A percentile compares a stretch with the other conserved stretches of the same genome.
phyloP scores from a whole-genome alignment of 2,113 vertebrate genomes.

The Nestor notabilis region DNA sequence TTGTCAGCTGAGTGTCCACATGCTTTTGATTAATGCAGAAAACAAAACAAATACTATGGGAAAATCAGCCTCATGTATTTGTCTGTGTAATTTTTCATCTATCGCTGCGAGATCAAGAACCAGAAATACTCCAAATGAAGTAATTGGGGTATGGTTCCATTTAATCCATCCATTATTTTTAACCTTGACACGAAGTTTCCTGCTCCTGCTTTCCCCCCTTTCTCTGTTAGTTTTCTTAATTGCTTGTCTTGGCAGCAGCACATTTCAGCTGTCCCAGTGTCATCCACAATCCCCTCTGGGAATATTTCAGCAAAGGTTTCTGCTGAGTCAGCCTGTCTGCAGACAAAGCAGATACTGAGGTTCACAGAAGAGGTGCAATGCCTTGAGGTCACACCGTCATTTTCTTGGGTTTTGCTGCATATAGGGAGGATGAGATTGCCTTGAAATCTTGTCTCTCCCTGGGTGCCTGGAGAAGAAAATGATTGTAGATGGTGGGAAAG shows the following conservation, averaged over 20 bases:
- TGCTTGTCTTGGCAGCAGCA: constrained; percentile 46
- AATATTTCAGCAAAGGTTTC: not conserved
- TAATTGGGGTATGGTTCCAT: not conserved
- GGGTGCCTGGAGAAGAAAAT: not conserved
- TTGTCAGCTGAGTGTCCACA: not conserved
- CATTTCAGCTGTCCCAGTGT: not conserved
- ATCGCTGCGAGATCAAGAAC: not conserved
- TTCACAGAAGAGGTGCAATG: not conserved
- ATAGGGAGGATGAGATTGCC: not conserved
- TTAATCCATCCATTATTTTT: constrained; percentile 2
- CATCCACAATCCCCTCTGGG: constrained; percentile 39
- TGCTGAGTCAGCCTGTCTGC: constrained; percentile 49
- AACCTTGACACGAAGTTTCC: constrained; percentile 5
- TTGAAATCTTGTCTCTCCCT: not conserved
- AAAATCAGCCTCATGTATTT: not conserved
- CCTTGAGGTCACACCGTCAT: constrained; percentile 4
- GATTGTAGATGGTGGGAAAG: not conserved
- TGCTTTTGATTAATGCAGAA: not conserved
- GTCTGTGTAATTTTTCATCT: not conserved
- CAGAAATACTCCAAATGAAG: not conserved
- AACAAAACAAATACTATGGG: not conserved
- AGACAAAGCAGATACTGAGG: constrained; percentile 26
- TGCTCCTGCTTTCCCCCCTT: not conserved
- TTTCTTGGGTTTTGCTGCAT: not conserved
- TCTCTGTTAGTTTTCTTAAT: constrained; percentile 39